A percentile compares a stretch with the other conserved stretches of the same genome.
phyloP scores from a whole-genome alignment of 2,797 vertebrate species.

The Anas acuta region DNA sequence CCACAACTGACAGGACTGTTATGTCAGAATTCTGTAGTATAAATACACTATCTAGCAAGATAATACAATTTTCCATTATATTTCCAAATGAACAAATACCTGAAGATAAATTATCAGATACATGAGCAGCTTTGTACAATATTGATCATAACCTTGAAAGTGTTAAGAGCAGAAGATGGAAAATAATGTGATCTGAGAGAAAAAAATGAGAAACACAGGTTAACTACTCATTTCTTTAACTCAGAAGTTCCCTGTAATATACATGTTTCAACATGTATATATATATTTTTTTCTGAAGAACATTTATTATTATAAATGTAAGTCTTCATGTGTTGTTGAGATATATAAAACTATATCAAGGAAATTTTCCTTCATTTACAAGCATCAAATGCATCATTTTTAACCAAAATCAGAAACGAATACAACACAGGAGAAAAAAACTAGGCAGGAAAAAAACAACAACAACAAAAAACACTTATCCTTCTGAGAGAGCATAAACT shows the following conservation, averaged over 20 bases:
- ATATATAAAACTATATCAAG: not conserved
- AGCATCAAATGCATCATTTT: not conserved
- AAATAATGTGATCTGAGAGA: not conserved
- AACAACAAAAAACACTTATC: not conserved
- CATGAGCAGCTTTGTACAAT: not conserved
- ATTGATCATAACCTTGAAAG: not conserved
- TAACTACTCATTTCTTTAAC: not conserved
- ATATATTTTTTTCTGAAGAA: not conserved
- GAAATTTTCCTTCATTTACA: not conserved
- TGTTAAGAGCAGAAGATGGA: not conserved
- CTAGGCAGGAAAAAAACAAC: not conserved
- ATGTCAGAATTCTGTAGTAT: not conserved
- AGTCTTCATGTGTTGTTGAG: not conserved
- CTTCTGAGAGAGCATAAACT: not conserved
- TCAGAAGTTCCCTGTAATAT: not conserved
- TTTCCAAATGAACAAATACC: not conserved
- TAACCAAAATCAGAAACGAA: not conserved
- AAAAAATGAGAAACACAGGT: not conserved
- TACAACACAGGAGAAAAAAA: not conserved
- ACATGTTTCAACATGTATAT: not conserved
- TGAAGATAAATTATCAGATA: not conserved
- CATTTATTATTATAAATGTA: not conserved
- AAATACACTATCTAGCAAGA: not conserved
- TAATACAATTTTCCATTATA: not conserved
- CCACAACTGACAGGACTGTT: not conserved